Base-by-base conservation (phyloP, 2,113 vertebrate genomes). In the Calonectris borealis region DNA sequence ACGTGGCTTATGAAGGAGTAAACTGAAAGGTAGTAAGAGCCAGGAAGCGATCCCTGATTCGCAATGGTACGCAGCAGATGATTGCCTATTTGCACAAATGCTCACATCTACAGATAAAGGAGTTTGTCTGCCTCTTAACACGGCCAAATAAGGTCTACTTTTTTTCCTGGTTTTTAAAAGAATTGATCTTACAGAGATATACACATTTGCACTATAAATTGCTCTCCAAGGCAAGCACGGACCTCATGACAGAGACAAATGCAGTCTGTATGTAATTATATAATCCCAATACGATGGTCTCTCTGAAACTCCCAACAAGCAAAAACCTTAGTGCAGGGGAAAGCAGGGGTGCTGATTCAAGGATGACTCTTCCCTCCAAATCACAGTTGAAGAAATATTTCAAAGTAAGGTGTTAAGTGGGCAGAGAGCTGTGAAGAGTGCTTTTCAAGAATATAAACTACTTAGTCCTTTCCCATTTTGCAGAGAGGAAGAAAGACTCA, bases 331-430 rank as follows among this genome's bases (percentile, higher is more conserved):
- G 46, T 7, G 60, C 64, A 94, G 26, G 14, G 29, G 32, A 94
- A 69, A 78, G 44, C 32, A 51, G 18, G 8, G 36, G 16, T 2
- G 11, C 25, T 52, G 31, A 79, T 65, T 83, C 44, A 61, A 65
- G 42, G 58, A 58, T 36, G 46, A 55, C 49, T 83, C 57, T 73
- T 91, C 81, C 51, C 73, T 91, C 75, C 65, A 66, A 78, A 80
- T 55, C 65, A 82, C 77, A 86, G 61, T 4, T 75, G 60, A 84
- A 83, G 48, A 77, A 95, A n/a, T 82, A 88, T 55, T 89, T 55
- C 48, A 8, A 49, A 90, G 57, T 31, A 51, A 88, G 38, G 76
- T 68, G 76, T 46, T 84, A 71, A 84, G 81, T 57, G 49, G 90
- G 82, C 49, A 94, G 44, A 71, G 65, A 79, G 38, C 38, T 85